Conservation (phyloP, 1,140 invertebrate species). For the Drosophila rhopaloa region DNA sequence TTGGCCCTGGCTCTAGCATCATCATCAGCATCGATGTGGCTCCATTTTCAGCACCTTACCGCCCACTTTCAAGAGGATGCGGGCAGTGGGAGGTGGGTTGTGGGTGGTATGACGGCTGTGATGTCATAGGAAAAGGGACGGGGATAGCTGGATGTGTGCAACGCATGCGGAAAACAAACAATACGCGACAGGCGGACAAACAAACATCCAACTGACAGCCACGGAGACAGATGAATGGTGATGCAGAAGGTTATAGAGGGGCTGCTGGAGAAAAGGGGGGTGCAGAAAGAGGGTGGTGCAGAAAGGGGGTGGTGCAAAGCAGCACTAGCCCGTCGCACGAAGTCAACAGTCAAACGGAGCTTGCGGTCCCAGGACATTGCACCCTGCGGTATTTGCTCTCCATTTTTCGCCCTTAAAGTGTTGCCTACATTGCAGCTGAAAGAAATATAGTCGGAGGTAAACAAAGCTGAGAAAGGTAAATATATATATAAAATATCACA, state of each 20-base stretch:
- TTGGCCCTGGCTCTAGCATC: conserved; percentile 38
- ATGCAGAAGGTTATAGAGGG: conserved; percentile 1
- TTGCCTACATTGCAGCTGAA: conserved; percentile 40
- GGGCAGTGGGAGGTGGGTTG: neutral
- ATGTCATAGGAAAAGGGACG: conserved; percentile 1
- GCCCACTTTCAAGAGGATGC: conserved; percentile 1
- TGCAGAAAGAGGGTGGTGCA: conserved; percentile 3
- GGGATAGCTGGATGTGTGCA: conserved; percentile 23
- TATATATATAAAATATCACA: neutral
- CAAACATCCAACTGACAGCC: conserved; percentile 63
- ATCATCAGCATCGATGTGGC: conserved; percentile 67
- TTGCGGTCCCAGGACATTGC: conserved; percentile 69
- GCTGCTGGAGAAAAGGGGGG: conserved; percentile 9
- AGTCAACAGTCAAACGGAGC: conserved; percentile 72
- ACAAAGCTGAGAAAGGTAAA: neutral
- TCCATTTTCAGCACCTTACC: conserved; percentile 27
- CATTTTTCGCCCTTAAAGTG: conserved; percentile 35
- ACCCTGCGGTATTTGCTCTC: conserved; percentile 54
- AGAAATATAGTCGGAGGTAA: neutral
- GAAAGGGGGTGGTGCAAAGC: conserved; percentile 16
- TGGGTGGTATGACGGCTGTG: neutral
- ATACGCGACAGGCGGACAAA: conserved; percentile 73
- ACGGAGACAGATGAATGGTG: conserved; percentile 53
- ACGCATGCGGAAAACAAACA: conserved; percentile 76
- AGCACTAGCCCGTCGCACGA: neutral